These are phyloP conservation scores for Eupithecia dodoneata DNA, from an alignment of 2,888 invertebrate genomes.

Conservation along the genomic window DNA sequence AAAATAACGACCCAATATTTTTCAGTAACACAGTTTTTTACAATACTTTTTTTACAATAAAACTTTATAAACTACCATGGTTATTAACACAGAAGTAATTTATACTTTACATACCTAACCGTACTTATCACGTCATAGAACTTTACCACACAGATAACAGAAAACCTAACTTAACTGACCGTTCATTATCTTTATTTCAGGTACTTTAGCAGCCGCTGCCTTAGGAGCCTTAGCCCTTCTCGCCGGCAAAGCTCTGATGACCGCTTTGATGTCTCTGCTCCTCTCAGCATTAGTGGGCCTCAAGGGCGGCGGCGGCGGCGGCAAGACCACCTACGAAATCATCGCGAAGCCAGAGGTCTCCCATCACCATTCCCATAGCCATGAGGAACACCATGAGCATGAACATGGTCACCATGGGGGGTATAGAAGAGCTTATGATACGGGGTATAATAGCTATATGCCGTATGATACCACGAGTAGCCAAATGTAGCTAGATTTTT, in stretches of 20 bases:
- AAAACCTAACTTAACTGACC: neutral
- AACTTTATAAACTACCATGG: too few species aligned
- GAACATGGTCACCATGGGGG: constrained; percentile 83
- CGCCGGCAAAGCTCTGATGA: constrained; percentile 94
- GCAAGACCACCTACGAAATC: constrained; percentile 92
- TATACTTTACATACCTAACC: too few species aligned
- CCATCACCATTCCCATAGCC: constrained; percentile 88
- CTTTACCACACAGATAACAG: neutral
- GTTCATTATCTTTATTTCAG: constrained; percentile 58
- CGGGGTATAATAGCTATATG: constrained; percentile 74
- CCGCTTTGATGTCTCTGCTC: constrained; percentile 90
- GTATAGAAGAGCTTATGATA: constrained; percentile 82
- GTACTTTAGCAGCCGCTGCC: constrained; percentile 88
- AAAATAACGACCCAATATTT: too few species aligned
- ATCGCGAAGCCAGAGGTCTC: constrained; percentile 92
- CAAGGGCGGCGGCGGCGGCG: constrained; percentile 88
- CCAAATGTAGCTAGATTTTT: constrained; percentile 31
- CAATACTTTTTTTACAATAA: too few species aligned
- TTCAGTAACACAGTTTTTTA: too few species aligned
- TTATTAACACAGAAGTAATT: too few species aligned
- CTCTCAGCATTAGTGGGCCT: constrained; percentile 90
- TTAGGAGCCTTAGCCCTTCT: constrained; percentile 89
- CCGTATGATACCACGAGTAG: constrained; percentile 70
- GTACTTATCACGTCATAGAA: too few species aligned
- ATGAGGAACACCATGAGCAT: constrained; percentile 86